Base-by-base conservation (phyloP, 2,797 vertebrate genomes). In the Sebastes oblongus region DNA sequence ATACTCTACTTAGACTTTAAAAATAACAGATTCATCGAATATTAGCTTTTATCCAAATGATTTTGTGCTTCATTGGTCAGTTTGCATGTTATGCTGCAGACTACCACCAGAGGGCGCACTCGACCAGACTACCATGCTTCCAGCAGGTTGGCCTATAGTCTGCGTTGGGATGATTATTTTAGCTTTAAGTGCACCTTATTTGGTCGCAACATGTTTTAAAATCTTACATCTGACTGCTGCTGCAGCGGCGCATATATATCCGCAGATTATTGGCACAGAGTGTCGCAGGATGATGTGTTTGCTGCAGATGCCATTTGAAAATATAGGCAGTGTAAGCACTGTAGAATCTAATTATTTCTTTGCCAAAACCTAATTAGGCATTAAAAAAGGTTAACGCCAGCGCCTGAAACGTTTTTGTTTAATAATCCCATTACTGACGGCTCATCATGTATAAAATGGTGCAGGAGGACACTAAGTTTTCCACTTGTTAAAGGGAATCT, bases 371-470 rank as follows among this genome's bases (percentile, higher is more conserved):
- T 98, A 99, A 99, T 99, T 99, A 99, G 97, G 97, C 98, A 97
- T 99, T 97, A 98, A 98, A 98, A 98, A 99, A 99, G 98, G 98
- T 99, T 99, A 99, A 98, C 98, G 98, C 98, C 98, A 99, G 98
- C 98, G 98, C 98, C 98, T 98, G 97, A 99, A 99, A 99, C 97
- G 98, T 98, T 99, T 99, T 99, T 99, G 98, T 99, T 99, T 99
- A 99, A 99, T 99, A 99, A 99, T 99, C 98, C 98, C 97, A 99
- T 99, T 99, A 99, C 98, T 98, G 98, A 97, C 97, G 97, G 97
- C 98, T 99, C 98, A 98, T 99, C 98, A 98, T 99, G 98, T 99
- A 99, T 99, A 99, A 99, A 99, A 99, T 97, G 97, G 97, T 98
- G 98, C 97, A 96, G 96, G 96, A 97, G 97, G 97, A 98, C 97